These are phyloP conservation scores for Ormia ochracea DNA, from an alignment of 2,888 invertebrate species.

Conservation along the genomic window DNA sequence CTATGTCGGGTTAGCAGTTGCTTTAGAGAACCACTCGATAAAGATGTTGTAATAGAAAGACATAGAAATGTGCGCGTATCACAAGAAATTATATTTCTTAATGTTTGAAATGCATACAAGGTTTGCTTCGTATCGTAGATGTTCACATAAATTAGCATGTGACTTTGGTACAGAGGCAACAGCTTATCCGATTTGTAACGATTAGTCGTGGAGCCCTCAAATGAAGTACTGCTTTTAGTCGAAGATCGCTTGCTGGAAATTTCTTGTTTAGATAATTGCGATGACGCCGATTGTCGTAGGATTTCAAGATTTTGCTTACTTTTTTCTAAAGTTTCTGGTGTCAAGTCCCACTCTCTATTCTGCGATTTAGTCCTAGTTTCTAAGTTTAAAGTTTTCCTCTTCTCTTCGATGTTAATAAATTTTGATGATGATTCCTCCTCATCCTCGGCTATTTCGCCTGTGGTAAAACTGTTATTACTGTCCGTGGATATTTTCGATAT, in stretches of 20 bases:
- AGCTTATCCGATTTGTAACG: constrained; percentile 60
- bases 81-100: constrained; percentile 84
- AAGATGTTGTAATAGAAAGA: constrained; percentile 85
- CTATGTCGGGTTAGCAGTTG: constrained; percentile 81
- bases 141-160: constrained; percentile 88
- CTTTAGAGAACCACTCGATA: constrained; percentile 78
- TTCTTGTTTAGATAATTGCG: constrained; percentile 66
- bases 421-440: constrained; percentile 66
- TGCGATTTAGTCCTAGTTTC: constrained; percentile 68
- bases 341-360: constrained; percentile 71
- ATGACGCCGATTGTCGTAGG: constrained; percentile 73
- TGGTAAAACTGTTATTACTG: constrained; percentile 72
- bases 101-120: constrained; percentile 84
- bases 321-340: constrained; percentile 75
- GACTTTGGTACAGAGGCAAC: constrained; percentile 83
- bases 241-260: constrained; percentile 67
- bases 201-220: constrained; percentile 51
- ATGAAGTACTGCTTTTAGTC: constrained; percentile 64
- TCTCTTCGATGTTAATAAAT: constrained; percentile 74
- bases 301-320: constrained; percentile 77
- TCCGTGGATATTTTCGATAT: constrained; percentile 76
- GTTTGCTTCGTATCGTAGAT: constrained; percentile 86
- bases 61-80: constrained; percentile 86
- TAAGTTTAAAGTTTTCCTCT: constrained; percentile 71
- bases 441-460: constrained; percentile 68